Conservation (phyloP, 2,113 vertebrate genomes). For the Mixornis gularis region DNA sequence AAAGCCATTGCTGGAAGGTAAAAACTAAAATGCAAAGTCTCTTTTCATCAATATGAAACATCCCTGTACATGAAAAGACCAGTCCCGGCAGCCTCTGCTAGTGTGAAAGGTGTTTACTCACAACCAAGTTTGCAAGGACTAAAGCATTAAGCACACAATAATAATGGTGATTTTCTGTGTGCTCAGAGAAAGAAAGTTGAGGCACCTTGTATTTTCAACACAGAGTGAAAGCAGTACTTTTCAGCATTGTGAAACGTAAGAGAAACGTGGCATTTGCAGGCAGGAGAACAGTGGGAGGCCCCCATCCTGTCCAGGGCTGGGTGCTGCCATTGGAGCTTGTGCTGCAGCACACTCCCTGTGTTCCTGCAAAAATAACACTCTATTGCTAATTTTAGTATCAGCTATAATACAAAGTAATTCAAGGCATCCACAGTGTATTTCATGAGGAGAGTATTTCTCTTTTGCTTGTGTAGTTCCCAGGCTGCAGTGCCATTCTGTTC, state of each 20-base stretch:
- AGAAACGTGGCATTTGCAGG: not conserved
- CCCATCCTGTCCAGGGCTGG: not conserved
- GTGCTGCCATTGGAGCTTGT: not conserved
- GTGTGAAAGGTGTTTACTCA: not conserved
- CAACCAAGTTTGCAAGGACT: not conserved
- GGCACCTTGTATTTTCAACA: accelerated
- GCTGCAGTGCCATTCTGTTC: constrained; percentile 36
- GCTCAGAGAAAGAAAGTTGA: not conserved
- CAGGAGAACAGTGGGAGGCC: not conserved
- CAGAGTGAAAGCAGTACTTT: not conserved
- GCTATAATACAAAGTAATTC: constrained; percentile 18
- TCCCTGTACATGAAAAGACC: not conserved
- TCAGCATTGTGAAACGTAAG: not conserved
- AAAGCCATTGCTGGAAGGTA: not conserved
- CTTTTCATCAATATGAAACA: not conserved
- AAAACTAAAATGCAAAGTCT: not conserved
- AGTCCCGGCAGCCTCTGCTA: not conserved
- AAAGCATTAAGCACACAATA: not conserved
- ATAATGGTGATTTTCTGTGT: not conserved
- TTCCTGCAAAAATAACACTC: constrained; percentile 15
- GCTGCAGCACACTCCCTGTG: not conserved
- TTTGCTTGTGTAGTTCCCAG: constrained; percentile 42
- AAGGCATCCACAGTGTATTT: constrained; percentile 28
- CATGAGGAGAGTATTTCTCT: constrained; percentile 10
- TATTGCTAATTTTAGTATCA: constrained; percentile 46